phyloP scores from a whole-genome alignment of 2,797 vertebrate species.

The Coilia nasus region DNA sequence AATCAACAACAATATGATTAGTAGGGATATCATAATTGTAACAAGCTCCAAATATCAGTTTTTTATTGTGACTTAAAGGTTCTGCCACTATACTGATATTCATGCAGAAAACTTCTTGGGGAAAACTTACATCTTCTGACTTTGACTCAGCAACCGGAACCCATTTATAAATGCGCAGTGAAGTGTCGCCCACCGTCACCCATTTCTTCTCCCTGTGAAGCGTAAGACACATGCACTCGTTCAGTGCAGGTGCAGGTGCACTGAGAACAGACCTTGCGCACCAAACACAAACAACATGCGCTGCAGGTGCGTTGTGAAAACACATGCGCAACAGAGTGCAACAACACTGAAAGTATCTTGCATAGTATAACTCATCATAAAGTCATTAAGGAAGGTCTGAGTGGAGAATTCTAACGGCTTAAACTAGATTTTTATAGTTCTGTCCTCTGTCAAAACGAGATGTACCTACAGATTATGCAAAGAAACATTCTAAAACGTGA shows the following conservation, averaged over 20 bases:
- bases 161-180: constrained; percentile 98
- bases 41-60: not conserved
- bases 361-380: not conserved
- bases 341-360: not conserved
- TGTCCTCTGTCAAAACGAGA: not conserved
- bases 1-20: not conserved
- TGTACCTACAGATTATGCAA: not conserved
- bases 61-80: not conserved
- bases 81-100: not conserved
- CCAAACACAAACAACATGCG: not conserved
- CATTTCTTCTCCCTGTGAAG: constrained; percentile 95
- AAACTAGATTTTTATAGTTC: not conserved
- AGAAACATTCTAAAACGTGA: not conserved
- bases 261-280: too few relatives aligned
- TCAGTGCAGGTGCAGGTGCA: too few relatives aligned
- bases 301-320: not conserved
- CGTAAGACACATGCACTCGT: not conserved
- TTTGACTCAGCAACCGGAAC: constrained; percentile 97
- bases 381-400: not conserved
- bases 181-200: constrained; percentile 98
- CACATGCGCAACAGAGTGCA: not conserved
- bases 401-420: not conserved
- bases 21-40: not conserved
- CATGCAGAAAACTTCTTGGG: not conserved
- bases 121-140: constrained; percentile 90